Conservation (phyloP, 2,888 invertebrate genomes). For the Micoletzkya japonica region DNA sequence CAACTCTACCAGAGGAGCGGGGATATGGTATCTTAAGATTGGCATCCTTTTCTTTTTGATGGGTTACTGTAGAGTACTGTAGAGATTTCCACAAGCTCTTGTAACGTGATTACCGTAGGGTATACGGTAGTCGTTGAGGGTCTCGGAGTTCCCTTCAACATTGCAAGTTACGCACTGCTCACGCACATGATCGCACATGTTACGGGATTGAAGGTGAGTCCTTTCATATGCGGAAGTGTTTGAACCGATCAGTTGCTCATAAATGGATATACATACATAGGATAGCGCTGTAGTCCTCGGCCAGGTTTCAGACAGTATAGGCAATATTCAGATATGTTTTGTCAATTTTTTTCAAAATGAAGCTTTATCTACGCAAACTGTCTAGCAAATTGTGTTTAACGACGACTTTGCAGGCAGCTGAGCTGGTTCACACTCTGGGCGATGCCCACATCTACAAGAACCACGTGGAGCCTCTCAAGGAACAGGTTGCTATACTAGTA, state of each 20-base stretch:
- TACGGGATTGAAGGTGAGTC: slow-evolving; percentile 79
- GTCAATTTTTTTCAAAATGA: slow-evolving; percentile 26
- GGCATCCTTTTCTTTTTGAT: no score
- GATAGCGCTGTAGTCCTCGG: no score
- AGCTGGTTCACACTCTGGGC: slow-evolving; percentile 90
- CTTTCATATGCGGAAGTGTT: slow-evolving; percentile 5
- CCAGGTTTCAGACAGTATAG: no score
- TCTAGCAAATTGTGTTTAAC: no score
- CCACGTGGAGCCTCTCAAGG: slow-evolving; percentile 81
- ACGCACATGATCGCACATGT: slow-evolving; percentile 95
- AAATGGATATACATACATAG: no score
- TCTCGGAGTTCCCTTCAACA: slow-evolving; percentile 96
- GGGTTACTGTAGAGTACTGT: background rate
- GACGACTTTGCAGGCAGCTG: slow-evolving; percentile 77
- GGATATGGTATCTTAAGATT: slow-evolving; percentile 82
- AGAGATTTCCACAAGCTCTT: background rate
- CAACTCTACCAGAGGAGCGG: slow-evolving; percentile 93
- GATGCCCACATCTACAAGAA: slow-evolving; percentile 92
- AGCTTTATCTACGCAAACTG: background rate
- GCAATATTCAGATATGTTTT: slow-evolving; percentile 24
- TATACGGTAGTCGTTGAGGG: slow-evolving; percentile 63
- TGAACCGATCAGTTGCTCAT: no score
- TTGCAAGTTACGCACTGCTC: slow-evolving; percentile 90
- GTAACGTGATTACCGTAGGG: background rate
- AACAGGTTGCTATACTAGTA: no score